Evolutionary conservation across 2,797 vertebrate genomes (phyloP), one percentile per base, ranked within the genome.

Genomic region (Schizopygopsis malacanthus): DNA sequence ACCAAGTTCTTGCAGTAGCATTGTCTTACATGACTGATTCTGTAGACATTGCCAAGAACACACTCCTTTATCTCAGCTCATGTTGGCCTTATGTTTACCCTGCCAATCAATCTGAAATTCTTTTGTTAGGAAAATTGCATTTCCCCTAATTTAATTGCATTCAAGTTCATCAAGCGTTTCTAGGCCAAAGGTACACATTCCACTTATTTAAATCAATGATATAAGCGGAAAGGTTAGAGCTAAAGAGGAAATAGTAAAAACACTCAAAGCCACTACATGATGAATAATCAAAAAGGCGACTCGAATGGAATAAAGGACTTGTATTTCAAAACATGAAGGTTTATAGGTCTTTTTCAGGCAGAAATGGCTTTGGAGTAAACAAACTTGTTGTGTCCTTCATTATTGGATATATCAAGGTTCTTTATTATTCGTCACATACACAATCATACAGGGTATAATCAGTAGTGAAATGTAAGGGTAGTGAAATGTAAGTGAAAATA

Each of bases 81-180:
- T 87, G 43, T 9, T 70, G 70, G 43, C 79, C 22, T 25, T 71
- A 28, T 69, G 82, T 83, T 83, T 85, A 37, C 71, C 12, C 67
- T 86, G 85, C 79, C 89, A 88, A 85, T 89, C 89, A 87, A 76
- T 85, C 77, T 56, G 45, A 85, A 83, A 82, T 70, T 86, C 75
- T 80, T 83, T 89, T 86, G 79, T 89, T 84, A 79, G 83, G 87
- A 85, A 90, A 88, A 91, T 84, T 85, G 84, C 80, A 75, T 89
- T 88, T 83, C n/a, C 85, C 78, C 80, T 82, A 88, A 89, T 87
- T 84, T 82, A 87, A 86, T 89, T 88, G 89, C 67, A 87, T 79
- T 79, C 76, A 78, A 83, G 87, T 89, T 83, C 81, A 82, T 90
- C 89, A 86, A 87, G 83, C 70, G 10, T 79, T 86, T 88, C 33